phyloP scores from a whole-genome alignment of 1,140 invertebrate genomes.

The Brachionus paranguensis region DNA sequence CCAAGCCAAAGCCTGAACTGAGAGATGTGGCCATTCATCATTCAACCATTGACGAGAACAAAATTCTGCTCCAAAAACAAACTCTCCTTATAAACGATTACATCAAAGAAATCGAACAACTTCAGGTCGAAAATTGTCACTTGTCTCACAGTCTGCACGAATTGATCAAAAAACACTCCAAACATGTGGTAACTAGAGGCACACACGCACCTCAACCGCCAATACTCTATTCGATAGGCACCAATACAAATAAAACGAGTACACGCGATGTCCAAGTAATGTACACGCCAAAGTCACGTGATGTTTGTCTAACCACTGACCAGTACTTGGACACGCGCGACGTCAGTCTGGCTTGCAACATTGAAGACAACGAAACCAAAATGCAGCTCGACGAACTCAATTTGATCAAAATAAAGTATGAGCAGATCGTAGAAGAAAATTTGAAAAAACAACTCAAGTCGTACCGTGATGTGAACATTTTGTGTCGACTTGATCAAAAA shows the following conservation, averaged over 20 bases:
- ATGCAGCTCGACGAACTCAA: not conserved
- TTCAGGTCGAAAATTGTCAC: constrained; percentile 3
- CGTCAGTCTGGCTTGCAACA: not conserved
- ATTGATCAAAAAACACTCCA: constrained; percentile 30
- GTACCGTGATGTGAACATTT: constrained; percentile 20
- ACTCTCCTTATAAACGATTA: not conserved
- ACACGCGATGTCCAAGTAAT: constrained; percentile 35
- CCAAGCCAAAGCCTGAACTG: not conserved
- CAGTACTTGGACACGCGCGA: not conserved
- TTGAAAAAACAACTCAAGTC: not conserved
- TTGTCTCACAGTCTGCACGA: not conserved
- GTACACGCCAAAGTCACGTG: constrained; percentile 32
- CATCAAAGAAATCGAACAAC: constrained; percentile 11
- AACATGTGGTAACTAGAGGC: constrained; percentile 32
- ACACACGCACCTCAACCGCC: constrained; percentile 2
- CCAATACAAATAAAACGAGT: not conserved
- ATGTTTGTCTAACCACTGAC: constrained; percentile 29
- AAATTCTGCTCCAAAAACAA: not conserved
- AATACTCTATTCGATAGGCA: constrained; percentile 1
- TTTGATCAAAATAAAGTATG: constrained; percentile 17
- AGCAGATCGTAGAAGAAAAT: not conserved
- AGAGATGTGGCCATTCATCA: constrained; percentile 39
- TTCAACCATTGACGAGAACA: constrained; percentile 12
- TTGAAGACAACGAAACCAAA: not conserved
- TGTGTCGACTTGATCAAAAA: constrained; percentile 24